These are phyloP conservation scores for Lasiommata megera DNA, from an alignment of 2,888 invertebrate genomes.

Conservation along the genomic window DNA sequence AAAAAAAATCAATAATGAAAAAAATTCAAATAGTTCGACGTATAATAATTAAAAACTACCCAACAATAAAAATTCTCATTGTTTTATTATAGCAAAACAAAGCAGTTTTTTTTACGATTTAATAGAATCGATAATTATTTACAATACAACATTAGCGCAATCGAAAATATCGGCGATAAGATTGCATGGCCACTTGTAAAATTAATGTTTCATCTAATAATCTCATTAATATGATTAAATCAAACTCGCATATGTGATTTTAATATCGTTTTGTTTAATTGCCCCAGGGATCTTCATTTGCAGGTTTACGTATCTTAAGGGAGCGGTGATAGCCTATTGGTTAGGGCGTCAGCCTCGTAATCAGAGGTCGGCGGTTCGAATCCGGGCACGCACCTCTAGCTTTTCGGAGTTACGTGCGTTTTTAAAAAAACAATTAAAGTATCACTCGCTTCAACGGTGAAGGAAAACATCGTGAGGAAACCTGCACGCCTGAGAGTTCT, in stretches of 20 bases:
- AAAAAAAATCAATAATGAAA: too few relatives aligned
- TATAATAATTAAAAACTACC: neutral
- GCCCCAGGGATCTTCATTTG: neutral
- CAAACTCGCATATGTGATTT: neutral
- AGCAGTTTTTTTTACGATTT: neutral
- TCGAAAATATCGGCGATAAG: neutral
- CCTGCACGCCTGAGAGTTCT: too few relatives aligned
- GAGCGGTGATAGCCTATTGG: too few relatives aligned
- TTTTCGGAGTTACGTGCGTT: too few relatives aligned
- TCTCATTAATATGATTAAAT: neutral
- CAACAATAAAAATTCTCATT: neutral
- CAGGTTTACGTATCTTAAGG: too few relatives aligned
- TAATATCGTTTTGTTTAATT: neutral
- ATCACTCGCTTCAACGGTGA: too few relatives aligned
- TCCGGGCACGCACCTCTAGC: too few relatives aligned
- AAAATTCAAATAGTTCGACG: too few relatives aligned
- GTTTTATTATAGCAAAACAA: neutral
- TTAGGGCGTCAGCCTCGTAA: too few relatives aligned
- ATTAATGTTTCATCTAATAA: neutral
- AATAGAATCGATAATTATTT: neutral
- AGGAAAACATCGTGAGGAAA: too few relatives aligned
- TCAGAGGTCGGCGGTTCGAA: too few relatives aligned
- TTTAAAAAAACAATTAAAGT: too few relatives aligned
- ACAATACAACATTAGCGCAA: slow-evolving; percentile 1
- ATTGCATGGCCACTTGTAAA: neutral